These are phyloP conservation scores for Acronicta alni DNA, from an alignment of 2,888 invertebrate species.

Conservation along the genomic window DNA sequence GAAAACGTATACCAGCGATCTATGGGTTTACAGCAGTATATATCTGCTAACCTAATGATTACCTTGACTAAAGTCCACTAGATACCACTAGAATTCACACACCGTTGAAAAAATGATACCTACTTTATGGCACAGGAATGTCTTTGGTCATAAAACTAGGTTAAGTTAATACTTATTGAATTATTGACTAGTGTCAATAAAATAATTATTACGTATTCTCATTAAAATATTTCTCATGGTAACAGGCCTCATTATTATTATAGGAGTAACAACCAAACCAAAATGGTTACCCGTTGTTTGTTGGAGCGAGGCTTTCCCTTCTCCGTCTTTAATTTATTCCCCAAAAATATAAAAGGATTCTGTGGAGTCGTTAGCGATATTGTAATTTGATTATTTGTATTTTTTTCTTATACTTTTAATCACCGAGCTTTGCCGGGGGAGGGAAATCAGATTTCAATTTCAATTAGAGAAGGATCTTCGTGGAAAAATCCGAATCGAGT, in stretches of 20 bases:
- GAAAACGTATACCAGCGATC: no score
- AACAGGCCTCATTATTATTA: constrained; percentile 62
- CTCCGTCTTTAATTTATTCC: constrained; percentile 85
- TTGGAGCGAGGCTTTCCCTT: constrained; percentile 75
- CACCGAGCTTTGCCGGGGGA: constrained; percentile 77
- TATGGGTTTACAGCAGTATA: no score
- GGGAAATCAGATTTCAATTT: constrained; percentile 89
- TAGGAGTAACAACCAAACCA: constrained; percentile 67
- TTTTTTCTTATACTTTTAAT: constrained; percentile 89
- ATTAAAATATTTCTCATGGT: constrained; percentile 40
- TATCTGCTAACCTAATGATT: no score
- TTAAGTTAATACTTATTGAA: no score
- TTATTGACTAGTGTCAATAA: no score
- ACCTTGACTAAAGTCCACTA: no score
- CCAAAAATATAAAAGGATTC: constrained; percentile 88
- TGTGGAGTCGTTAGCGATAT: constrained; percentile 89
- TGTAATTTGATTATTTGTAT: constrained; percentile 90
- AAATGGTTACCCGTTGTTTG: constrained; percentile 82
- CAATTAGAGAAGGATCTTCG: constrained; percentile 87
- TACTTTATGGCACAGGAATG: no score
- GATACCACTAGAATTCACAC: no score
- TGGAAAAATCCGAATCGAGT: constrained; percentile 80
- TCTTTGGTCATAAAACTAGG: no score
- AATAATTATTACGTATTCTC: no score
- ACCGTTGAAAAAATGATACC: no score